Percentiles rank a stretch among this genome's conserved stretches.
These are phyloP conservation scores for Pyrgus malvae DNA, from an alignment of 2,888 invertebrate genomes.

Conservation along the genomic window DNA sequence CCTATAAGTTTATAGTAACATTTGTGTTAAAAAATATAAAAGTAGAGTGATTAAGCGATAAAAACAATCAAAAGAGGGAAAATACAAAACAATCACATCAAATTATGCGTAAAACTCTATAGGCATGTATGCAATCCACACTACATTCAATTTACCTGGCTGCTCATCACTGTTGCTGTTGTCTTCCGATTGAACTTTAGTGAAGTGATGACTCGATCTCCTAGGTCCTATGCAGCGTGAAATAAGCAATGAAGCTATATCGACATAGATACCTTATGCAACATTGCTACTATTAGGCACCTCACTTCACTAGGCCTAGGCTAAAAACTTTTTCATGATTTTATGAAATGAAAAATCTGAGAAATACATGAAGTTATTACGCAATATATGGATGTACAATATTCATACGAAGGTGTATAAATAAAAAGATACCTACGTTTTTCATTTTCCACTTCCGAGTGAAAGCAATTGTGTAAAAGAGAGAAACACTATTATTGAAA, in stretches of 20 bases:
- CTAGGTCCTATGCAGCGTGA: slow-evolving; percentile 75
- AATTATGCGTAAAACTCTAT: not conserved
- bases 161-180: slow-evolving; percentile 85
- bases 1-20: no score
- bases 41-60: no score
- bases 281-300: not conserved
- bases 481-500: no score
- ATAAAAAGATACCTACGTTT: not conserved
- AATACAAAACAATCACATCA: no score
- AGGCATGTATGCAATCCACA: not conserved
- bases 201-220: slow-evolving; percentile 75
- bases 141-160: slow-evolving; percentile 42
- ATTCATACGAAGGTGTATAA: not conserved
- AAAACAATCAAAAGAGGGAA: no score
- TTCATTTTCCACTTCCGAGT: not conserved
- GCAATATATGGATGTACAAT: not conserved
- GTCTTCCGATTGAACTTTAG: slow-evolving; percentile 85
- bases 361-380: not conserved
- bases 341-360: not conserved
- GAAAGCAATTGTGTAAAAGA: not conserved
- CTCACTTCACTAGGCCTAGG: no score
- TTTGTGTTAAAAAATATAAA: no score
- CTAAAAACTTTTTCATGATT: not conserved
- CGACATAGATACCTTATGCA: not conserved
- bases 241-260: slow-evolving; percentile 53